phyloP scores from a whole-genome alignment of 1,140 invertebrate species.

The Bradysia coprophila region DNA sequence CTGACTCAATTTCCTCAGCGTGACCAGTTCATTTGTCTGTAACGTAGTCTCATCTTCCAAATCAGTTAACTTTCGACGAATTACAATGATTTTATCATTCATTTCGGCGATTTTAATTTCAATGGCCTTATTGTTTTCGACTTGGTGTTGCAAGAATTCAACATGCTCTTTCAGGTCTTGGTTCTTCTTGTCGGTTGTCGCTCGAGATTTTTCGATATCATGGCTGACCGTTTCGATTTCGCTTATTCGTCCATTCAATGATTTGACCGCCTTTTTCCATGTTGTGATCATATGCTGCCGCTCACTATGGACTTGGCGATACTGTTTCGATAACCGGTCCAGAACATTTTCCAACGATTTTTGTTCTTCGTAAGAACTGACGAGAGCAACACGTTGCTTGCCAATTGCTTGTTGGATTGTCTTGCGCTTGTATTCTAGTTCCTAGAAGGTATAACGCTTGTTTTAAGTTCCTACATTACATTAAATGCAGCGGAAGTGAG shows the following conservation, averaged over 20 bases:
- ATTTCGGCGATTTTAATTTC: slow-evolving; percentile 10
- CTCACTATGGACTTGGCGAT: slow-evolving; percentile 17
- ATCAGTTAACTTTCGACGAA: slow-evolving; percentile 13
- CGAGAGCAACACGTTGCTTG: slow-evolving; percentile 11
- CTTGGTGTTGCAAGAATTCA: slow-evolving; percentile 11
- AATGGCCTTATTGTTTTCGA: slow-evolving; percentile 18
- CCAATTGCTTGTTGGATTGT: slow-evolving; percentile 19
- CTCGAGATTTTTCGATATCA: background rate
- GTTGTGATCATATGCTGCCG: slow-evolving; percentile 19
- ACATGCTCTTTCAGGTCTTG: slow-evolving; percentile 8
- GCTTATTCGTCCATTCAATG: slow-evolving; percentile 11
- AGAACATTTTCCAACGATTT: slow-evolving; percentile 18
- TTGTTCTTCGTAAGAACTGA: slow-evolving; percentile 17
- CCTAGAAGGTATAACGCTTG: slow-evolving; percentile 6
- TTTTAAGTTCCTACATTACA: too few relatives aligned
- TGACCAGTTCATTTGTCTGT: background rate
- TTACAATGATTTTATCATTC: slow-evolving; percentile 12
- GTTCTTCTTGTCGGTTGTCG: slow-evolving; percentile 2
- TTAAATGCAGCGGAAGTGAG: too few relatives aligned
- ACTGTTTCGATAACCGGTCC: slow-evolving; percentile 16
- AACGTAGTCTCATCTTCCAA: slow-evolving; percentile 7
- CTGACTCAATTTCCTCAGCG: slow-evolving; percentile 7
- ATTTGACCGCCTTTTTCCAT: slow-evolving; percentile 19
- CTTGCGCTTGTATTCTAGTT: slow-evolving; percentile 25
- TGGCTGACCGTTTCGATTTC: background rate